Conservation (phyloP, 2,113 vertebrate genomes). For the Promerops cafer region DNA sequence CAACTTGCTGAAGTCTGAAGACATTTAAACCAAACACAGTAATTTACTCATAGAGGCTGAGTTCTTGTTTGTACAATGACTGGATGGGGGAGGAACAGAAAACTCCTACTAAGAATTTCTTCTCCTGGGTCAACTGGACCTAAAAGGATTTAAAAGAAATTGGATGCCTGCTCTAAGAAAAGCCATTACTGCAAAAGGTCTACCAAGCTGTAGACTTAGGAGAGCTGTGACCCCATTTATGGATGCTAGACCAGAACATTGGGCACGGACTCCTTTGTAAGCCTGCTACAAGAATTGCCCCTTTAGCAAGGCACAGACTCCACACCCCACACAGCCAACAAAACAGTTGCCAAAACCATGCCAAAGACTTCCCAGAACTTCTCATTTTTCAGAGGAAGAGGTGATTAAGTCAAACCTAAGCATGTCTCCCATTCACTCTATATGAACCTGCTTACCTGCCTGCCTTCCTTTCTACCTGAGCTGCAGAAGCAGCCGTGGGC, state of each 20-base stretch:
- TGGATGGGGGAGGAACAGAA: neutral
- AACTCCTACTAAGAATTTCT: neutral
- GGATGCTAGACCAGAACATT: neutral
- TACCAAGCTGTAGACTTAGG: neutral
- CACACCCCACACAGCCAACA: neutral
- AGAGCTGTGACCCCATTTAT: neutral
- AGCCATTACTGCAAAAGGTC: neutral
- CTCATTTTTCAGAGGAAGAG: neutral
- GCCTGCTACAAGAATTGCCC: neutral
- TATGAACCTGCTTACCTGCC: neutral
- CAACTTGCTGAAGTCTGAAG: neutral
- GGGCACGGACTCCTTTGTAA: neutral
- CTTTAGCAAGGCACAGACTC: neutral
- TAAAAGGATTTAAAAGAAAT: neutral
- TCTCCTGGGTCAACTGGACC: constrained; percentile 18
- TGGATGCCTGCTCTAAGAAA: neutral
- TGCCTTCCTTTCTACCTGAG: neutral
- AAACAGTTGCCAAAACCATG: neutral
- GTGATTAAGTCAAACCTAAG: neutral
- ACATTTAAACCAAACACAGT: neutral
- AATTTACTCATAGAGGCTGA: neutral
- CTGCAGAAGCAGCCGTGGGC: neutral
- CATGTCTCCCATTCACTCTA: neutral
- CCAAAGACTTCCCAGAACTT: neutral
- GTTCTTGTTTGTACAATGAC: neutral